These are phyloP conservation scores for Mormoops blainvillei DNA, from an alignment of 2,113 vertebrate genomes.

Conservation along the genomic window DNA sequence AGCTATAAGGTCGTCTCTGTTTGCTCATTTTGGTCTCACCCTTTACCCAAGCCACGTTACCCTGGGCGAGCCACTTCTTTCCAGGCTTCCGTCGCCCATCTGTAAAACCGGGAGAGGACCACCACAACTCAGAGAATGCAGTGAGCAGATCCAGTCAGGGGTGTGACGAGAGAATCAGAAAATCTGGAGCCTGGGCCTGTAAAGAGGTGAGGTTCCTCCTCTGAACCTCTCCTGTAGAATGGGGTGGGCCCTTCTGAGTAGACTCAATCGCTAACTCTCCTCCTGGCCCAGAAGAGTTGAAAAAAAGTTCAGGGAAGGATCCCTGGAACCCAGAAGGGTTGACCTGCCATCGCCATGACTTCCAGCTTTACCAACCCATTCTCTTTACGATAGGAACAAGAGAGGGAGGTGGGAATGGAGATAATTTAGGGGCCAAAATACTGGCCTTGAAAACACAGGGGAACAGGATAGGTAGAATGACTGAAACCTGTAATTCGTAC, in stretches of 20 bases:
- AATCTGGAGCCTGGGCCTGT: not conserved
- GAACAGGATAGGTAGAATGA: not conserved
- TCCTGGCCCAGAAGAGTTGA: not conserved
- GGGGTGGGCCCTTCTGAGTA: not conserved
- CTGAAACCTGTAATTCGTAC: not conserved
- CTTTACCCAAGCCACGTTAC: not conserved
- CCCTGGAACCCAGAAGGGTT: not conserved
- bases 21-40: not conserved
- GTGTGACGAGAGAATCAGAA: not conserved
- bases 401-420: not conserved
- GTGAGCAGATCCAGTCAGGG: not conserved
- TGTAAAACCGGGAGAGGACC: not conserved
- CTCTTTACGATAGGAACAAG: not conserved
- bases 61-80: not conserved
- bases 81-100: not conserved
- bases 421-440: not conserved
- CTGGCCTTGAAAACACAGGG: not conserved
- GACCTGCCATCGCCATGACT: not conserved
- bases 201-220: not conserved
- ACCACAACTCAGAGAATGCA: not conserved
- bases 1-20: not conserved
- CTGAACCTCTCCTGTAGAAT: not conserved
- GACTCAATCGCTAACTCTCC: not conserved
- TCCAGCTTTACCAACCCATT: not conserved
- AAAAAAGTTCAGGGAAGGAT: not conserved